A percentile compares a stretch with the other conserved stretches of the same genome.
These are phyloP conservation scores for Ostrea edulis DNA, from an alignment of 1,140 invertebrate species.

Conservation along the genomic window DNA sequence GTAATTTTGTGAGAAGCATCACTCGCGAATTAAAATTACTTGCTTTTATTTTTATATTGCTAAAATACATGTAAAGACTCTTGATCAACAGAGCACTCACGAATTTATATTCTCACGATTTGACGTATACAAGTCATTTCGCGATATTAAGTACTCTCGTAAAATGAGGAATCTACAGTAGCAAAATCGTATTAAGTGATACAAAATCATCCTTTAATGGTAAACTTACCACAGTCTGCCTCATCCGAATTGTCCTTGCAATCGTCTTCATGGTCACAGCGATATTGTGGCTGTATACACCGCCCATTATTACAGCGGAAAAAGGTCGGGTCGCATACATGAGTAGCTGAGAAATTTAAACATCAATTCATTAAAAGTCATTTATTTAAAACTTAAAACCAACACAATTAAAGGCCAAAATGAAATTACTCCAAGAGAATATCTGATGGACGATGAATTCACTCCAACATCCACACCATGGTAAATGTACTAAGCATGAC, in stretches of 20 bases:
- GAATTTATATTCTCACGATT: too few species aligned
- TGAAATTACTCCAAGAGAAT: too few species aligned
- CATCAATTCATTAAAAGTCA: background rate
- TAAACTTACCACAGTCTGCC: slow-evolving; percentile 74
- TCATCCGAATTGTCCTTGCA: slow-evolving; percentile 80
- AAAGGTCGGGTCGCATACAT: slow-evolving; percentile 69
- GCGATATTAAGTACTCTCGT: too few species aligned
- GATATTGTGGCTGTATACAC: slow-evolving; percentile 89
- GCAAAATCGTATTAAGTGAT: background rate
- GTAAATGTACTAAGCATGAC: too few species aligned
- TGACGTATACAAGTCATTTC: too few species aligned
- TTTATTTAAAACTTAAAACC: background rate
- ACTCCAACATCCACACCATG: too few species aligned
- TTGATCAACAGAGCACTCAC: too few species aligned
- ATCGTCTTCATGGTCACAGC: slow-evolving; percentile 82
- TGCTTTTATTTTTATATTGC: too few species aligned
- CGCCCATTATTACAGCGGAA: slow-evolving; percentile 95
- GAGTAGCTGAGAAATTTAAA: slow-evolving; percentile 59
- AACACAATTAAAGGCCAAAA: background rate
- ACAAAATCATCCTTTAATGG: background rate
- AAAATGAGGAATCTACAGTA: background rate
- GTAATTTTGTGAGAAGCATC: too few species aligned
- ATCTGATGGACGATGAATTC: too few species aligned
- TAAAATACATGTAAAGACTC: too few species aligned
- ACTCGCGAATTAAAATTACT: too few species aligned